Evolutionary conservation across 2,888 invertebrate species (phyloP), one percentile per base, ranked within the genome.

Genomic region (Beris chalybata): DNA sequence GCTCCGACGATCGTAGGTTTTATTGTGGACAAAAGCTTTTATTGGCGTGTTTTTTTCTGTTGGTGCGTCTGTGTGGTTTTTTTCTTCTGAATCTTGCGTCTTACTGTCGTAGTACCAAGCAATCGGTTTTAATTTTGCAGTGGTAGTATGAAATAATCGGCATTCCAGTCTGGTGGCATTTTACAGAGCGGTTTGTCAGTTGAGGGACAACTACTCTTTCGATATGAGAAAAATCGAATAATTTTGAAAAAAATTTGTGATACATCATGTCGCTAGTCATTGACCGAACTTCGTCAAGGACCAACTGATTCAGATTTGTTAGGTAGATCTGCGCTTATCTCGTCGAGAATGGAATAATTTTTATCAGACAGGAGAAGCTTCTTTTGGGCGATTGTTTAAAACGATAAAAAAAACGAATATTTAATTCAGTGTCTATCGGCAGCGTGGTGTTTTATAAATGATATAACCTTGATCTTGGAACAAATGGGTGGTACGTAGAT

Each of bases 121-220:
- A 22, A 22, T 22, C 22, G 22, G 22, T 22, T 22, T 22, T 22
- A 22, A 22, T 22, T 22, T 22, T 22, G 22, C 22, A 22, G 22
- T 22, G 12, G n/a, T 29, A 53, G 31, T 38, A 43, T 56, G 55
- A 44, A 29, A 47, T 5, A 38, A 58, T 43, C 61, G 38, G 29
- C 61, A 61, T 61, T 61, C 61, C 61, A 52, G 52, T 50, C 32
- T 22, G 61, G 52, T 47, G 52, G 29, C 61, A 52, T 59, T 61
- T 61, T 61, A 43, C 22, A 38, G 52, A 61, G 61, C 61, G 61
- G 50, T 38, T 38, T 38, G 32, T 52, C 50, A 61, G 32, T 61
- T 52, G 61, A 61, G 13, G 61, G 61, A 38, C 61, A 61, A 61
- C 61, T 12, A 30, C 61, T 61, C 38, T 15, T 12, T 32, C 11